Evolutionary conservation across 2,113 vertebrate genomes (phyloP).

Genomic region (Danio rerio): GRCz12tu NC_133180.1:42179001-42179500

Average conservation of each 20-base stretch:
- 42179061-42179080: slow-evolving; percentile 71
- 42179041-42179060: slow-evolving; percentile 78
- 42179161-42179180: slow-evolving; percentile 79
- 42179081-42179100: slow-evolving; percentile 70
- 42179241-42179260: slow-evolving; percentile 61
- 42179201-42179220: slow-evolving; percentile 90
- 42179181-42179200: slow-evolving; percentile 89
- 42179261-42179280: slow-evolving; percentile 47
- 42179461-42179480: slow-evolving; percentile 58
- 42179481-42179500: slow-evolving; percentile 29
- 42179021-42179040: slow-evolving; percentile 74
- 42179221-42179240: slow-evolving; percentile 89
- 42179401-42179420: slow-evolving; percentile 52
- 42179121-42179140: slow-evolving; percentile 79
- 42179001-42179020: slow-evolving; percentile 75
- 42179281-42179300: slow-evolving; percentile 28
- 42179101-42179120: slow-evolving; percentile 69
- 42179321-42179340: slow-evolving; percentile 49
- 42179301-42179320: slow-evolving; percentile 39
- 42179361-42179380: slow-evolving; percentile 45
- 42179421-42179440: slow-evolving; percentile 50
- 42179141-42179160: slow-evolving; percentile 80
- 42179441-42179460: slow-evolving; percentile 62
- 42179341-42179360: slow-evolving; percentile 38
- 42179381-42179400: slow-evolving; percentile 42